These are phyloP conservation scores for Sebastes steindachneri DNA, from an alignment of 2,797 vertebrate species.

Conservation along the genomic window DNA sequence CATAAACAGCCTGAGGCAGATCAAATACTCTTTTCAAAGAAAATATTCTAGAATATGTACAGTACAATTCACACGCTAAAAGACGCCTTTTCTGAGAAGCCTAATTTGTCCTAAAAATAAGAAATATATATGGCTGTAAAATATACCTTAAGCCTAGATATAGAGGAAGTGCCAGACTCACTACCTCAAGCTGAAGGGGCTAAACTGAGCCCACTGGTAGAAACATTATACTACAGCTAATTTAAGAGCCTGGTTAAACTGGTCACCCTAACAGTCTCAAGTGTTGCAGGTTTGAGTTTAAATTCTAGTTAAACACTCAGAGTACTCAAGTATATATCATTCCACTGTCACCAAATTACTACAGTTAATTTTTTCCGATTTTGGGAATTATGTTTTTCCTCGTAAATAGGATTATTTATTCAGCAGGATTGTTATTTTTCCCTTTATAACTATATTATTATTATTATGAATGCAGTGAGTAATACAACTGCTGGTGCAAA, in stretches of 20 bases:
- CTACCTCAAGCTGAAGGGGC: background rate
- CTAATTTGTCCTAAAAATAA: background rate
- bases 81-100: background rate
- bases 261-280: background rate
- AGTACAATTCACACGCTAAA: too few species aligned
- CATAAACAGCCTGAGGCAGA: background rate
- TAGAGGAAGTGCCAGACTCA: background rate
- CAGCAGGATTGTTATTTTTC: background rate
- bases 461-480: background rate
- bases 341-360: background rate
- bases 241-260: slow-evolving; percentile 21
- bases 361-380: background rate
- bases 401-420: background rate
- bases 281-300: background rate
- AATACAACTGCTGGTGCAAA: too few species aligned
- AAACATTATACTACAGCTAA: slow-evolving; percentile 48
- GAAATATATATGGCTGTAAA: background rate
- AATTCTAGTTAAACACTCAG: background rate
- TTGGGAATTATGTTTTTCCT: background rate
- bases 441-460: background rate
- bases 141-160: background rate
- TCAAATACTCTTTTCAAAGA: background rate
- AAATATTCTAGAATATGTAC: background rate
- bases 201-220: slow-evolving; percentile 8
- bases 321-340: background rate